Percentiles rank a stretch among this genome's conserved stretches.
Evolutionary conservation across 2,888 invertebrate genomes (phyloP).

Genomic region (Pollenia labialis): DNA sequence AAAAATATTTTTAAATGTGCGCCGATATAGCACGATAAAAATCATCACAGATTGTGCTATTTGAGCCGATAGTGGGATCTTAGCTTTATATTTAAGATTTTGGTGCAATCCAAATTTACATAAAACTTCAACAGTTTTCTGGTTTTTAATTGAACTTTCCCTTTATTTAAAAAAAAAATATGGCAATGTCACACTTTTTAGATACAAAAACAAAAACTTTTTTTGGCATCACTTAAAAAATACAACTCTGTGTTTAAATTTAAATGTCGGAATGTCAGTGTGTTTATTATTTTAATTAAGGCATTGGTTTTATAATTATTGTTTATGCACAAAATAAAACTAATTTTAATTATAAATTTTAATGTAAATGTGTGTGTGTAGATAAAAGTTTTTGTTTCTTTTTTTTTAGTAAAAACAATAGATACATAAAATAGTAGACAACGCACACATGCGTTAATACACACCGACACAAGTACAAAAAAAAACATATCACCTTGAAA

Average conservation of each 20-base stretch:
- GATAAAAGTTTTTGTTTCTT: not conserved
- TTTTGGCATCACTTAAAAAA: constrained; percentile 11
- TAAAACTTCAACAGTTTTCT: no score
- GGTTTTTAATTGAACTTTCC: no score
- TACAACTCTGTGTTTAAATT: constrained; percentile 31
- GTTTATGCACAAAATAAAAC: constrained; percentile 63
- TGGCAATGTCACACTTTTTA: no score
- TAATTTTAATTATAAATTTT: constrained; percentile 54
- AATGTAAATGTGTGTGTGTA: not conserved
- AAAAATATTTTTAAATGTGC: no score
- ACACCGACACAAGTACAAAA: not conserved
- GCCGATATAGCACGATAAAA: no score
- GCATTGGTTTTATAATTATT: constrained; percentile 53
- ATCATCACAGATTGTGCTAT: no score
- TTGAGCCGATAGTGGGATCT: no score
- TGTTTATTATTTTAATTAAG: constrained; percentile 52
- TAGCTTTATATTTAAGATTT: no score
- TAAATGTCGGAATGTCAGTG: constrained; percentile 3
- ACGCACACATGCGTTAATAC: constrained; percentile 59
- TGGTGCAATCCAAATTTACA: no score
- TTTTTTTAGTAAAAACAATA: constrained; percentile 54
- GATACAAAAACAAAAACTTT: not conserved
- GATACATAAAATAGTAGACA: constrained; percentile 50
- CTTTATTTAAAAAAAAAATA: no score
- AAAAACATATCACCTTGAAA: constrained; percentile 66